Conservation (phyloP, 2,888 invertebrate genomes). For the Horisme vitalbata region DNA sequence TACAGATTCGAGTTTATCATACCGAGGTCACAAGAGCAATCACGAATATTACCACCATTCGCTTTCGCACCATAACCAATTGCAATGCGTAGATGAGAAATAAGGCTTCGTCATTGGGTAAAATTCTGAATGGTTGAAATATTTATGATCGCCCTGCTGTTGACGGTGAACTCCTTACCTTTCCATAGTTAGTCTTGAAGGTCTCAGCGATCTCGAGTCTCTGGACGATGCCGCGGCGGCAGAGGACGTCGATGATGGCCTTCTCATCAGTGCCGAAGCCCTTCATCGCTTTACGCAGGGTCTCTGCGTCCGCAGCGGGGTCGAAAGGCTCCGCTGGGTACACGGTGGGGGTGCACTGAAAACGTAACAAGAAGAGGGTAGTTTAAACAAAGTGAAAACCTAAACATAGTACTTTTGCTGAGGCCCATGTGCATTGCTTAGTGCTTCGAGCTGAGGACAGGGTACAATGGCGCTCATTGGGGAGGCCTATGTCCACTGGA, state of each 20-base stretch:
- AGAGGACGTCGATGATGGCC: conserved; percentile 94
- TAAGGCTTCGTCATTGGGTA: too few species aligned
- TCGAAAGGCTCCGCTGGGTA: conserved; percentile 94
- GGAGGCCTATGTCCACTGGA: too few species aligned
- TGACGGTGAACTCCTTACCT: conserved; percentile 83
- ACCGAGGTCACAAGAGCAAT: too few species aligned
- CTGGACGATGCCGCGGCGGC: conserved; percentile 94
- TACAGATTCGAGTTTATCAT: too few species aligned
- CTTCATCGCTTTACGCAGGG: conserved; percentile 95
- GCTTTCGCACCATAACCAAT: too few species aligned
- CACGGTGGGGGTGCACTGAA: conserved; percentile 93
- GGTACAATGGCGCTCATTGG: too few species aligned
- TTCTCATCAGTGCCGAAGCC: conserved; percentile 96
- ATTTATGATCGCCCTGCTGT: too few species aligned
- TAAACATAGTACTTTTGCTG: too few species aligned
- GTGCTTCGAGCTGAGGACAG: too few species aligned
- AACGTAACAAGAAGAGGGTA: conserved; percentile 17
- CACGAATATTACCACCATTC: too few species aligned
- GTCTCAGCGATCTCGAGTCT: conserved; percentile 94
- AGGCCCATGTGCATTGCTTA: too few species aligned
- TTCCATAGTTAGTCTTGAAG: conserved; percentile 96
- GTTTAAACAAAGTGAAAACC: neutral
- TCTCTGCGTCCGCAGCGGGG: conserved; percentile 91
- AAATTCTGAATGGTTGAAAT: neutral
- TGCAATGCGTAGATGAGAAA: too few species aligned